phyloP scores from a whole-genome alignment of 2,888 invertebrate species.

The Agrenia bidenticulata region DNA sequence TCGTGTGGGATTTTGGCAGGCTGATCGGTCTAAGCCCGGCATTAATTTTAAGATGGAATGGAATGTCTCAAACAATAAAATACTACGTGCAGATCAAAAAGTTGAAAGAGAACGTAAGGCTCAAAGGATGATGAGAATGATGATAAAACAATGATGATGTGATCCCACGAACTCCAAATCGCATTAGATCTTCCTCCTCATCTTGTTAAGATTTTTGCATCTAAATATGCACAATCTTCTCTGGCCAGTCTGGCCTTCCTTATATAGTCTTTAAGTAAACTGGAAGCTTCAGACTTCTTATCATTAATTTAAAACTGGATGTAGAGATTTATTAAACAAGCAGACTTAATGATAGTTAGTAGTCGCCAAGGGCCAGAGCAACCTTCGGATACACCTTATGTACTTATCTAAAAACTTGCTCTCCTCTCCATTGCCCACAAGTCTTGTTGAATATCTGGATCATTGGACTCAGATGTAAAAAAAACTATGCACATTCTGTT shows the following conservation, averaged over 20 bases:
- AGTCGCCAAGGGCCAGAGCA: constrained; percentile 15
- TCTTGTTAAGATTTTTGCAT: constrained; percentile 1
- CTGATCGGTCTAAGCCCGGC: neutral
- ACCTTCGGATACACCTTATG: constrained; percentile 19
- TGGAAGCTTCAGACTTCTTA: constrained; percentile 9
- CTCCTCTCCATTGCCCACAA: constrained; percentile 2
- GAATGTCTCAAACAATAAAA: neutral
- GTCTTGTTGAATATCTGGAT: neutral
- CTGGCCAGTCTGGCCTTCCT: no score
- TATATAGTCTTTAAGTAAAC: neutral
- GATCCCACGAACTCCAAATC: neutral
- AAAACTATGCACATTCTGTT: neutral
- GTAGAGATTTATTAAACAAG: constrained; percentile 9
- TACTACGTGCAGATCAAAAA: no score
- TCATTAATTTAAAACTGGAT: neutral
- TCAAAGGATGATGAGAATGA: no score
- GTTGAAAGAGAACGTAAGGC: no score
- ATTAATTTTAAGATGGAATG: constrained; percentile 4
- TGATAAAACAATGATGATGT: no score
- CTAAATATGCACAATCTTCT: no score
- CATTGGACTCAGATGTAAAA: neutral
- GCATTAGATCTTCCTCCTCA: neutral
- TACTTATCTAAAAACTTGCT: constrained; percentile 6
- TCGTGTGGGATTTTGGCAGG: neutral
- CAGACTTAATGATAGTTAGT: constrained; percentile 15